These are phyloP conservation scores for Fistularia commersonii DNA, from an alignment of 2,797 vertebrate species.

Conservation along the genomic window DNA sequence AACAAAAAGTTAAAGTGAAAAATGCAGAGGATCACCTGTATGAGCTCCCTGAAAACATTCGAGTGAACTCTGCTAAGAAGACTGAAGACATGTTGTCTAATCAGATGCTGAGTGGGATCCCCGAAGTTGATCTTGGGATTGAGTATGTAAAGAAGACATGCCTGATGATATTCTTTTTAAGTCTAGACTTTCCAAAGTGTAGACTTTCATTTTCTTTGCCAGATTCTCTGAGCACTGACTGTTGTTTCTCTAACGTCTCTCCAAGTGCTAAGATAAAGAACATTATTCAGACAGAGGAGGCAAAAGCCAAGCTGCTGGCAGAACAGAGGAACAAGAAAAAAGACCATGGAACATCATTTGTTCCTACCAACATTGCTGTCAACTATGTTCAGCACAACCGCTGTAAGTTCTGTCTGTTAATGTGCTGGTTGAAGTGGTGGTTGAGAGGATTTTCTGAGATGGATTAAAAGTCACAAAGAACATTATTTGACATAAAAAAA, in stretches of 20 bases:
- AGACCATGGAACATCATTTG: constrained; percentile 92
- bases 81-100: constrained; percentile 99
- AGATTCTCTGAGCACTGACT: neutral
- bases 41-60: constrained; percentile 91
- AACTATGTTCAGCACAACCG: constrained; percentile 98
- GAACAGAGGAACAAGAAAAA: constrained; percentile 99
- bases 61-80: constrained; percentile 94
- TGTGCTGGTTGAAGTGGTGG: neutral
- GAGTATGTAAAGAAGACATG: constrained; percentile 76
- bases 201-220: no score
- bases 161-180: neutral
- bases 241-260: constrained; percentile 12
- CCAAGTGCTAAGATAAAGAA: constrained; percentile 96
- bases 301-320: constrained; percentile 91
- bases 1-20: constrained; percentile 90
- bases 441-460: no score
- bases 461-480: no score
- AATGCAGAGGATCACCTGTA: constrained; percentile 94
- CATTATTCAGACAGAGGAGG: constrained; percentile 94
- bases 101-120: constrained; percentile 98
- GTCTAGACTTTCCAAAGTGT: neutral
- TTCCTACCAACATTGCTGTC: constrained; percentile 97
- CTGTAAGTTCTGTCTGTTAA: constrained; percentile 77
- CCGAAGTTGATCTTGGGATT: constrained; percentile 95
- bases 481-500: no score